Base-by-base conservation (phyloP, 2,888 invertebrate species). In the Tanypteryx hageni region DNA sequence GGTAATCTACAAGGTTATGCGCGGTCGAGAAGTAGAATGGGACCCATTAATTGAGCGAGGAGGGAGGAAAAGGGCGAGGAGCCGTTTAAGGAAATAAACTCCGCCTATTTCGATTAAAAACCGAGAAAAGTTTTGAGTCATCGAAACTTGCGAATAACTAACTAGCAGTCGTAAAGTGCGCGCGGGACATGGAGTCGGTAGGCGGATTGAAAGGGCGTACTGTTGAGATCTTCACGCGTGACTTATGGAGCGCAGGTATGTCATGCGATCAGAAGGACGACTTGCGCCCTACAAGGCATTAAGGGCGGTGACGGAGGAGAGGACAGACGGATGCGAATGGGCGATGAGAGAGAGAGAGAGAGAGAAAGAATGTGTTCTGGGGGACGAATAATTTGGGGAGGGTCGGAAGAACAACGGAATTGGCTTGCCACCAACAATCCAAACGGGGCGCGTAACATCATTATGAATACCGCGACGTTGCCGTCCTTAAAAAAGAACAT, bases 191-290 rank as follows among this genome's bases (percentile, higher is more conserved):
- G 64, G n/a, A 68, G 22, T 7, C 5, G 27, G 86, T 86, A 64
- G 86, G 86, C 59, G 68, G 68, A 61, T 64, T 61, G 61, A 86
- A 18, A 86, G 86, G 86, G 86, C 61, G 86, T 86, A 57, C 83
- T 44, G 27, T 61, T 18, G 86, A 86, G 86, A 86, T 61, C 86
- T 31, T 27, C 86, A 22, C 61, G 59, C 61, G 59, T 86, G 86
- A 61, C 86, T 61, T 86, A 86, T 61, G 86, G 61, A 22, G 31
- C 61, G 61, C n/a, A 59, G 86, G 86, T 31, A 86, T 59, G 59
- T 58, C 86, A 86, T 9, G 59, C 59, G 86, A 86, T 86, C 61
- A 86, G 83, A 83, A 83, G 86, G 86, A 64, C 57, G 61, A 18
- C 61, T 18, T 61, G 61, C 61, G 61, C 61, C 86, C 27, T 61